Evolutionary conservation across 2,888 invertebrate species (phyloP).

Genomic region (Sinotaia quadrata): DNA sequence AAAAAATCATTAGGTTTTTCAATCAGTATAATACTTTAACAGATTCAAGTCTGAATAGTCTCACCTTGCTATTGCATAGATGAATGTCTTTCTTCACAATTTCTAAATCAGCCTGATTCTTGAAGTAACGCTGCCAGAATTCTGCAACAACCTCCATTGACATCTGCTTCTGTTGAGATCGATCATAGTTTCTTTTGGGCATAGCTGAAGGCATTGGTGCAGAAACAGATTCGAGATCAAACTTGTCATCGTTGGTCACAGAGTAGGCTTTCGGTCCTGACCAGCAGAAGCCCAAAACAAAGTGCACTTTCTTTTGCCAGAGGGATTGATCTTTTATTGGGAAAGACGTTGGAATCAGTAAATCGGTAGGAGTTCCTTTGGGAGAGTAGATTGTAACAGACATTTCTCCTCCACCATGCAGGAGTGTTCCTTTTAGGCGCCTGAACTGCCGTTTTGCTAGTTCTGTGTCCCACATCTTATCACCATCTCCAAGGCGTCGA

Average conservation of each 20-base stretch:
- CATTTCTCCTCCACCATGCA: conserved; percentile 41
- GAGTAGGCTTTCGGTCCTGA: conserved; percentile 52
- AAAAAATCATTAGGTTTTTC: too few species aligned
- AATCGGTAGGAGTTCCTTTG: conserved; percentile 28
- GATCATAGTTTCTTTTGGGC: conserved; percentile 10
- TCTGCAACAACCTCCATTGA: conserved; percentile 22
- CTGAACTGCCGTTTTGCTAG: conserved; percentile 37
- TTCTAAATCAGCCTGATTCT: conserved; percentile 10
- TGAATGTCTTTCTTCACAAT: conserved; percentile 12
- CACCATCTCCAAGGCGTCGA: conserved; percentile 26
- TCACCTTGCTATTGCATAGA: too few species aligned
- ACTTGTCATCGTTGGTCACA: conserved; percentile 35
- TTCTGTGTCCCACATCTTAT: conserved; percentile 42
- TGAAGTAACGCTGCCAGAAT: conserved; percentile 20
- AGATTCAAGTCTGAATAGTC: too few species aligned
- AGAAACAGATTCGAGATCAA: conserved; percentile 7
- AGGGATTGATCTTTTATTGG: conserved; percentile 39
- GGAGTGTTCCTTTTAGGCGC: conserved; percentile 43
- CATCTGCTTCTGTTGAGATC: conserved; percentile 26
- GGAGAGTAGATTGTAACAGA: conserved; percentile 32
- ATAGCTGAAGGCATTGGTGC: neutral
- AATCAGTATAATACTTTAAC: too few species aligned
- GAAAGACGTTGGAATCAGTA: conserved; percentile 45
- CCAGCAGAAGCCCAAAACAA: conserved; percentile 55
- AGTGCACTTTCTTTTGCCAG: conserved; percentile 52